Evolutionary conservation across 2,888 invertebrate genomes (phyloP), one percentile per base, ranked within the genome.

Genomic region (Nowickia ferox): DNA sequence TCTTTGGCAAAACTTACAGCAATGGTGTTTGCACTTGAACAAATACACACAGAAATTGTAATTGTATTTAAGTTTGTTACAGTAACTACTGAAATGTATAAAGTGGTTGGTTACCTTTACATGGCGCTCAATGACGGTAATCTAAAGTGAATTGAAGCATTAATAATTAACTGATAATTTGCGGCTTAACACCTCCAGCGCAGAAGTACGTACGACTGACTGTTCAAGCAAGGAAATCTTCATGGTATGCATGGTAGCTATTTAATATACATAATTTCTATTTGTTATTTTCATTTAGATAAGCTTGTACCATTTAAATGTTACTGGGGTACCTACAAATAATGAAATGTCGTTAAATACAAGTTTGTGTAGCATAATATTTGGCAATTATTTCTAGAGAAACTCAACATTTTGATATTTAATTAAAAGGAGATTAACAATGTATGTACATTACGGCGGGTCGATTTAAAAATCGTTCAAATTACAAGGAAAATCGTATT

Each of bases 141-240:
- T 84, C 76, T 84, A 72, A 84, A 84, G 80, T 84, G 80, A 76
- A 76, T 80, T 76, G 84, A 84, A 76, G 68, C 76, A 80, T 80
- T 80, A 80, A 84, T 80, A 76, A 84, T 84, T 84, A 84, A 84
- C 80, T 80, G 66, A 76, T 55, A 69, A 84, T 84, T 75, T 84
- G 84, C 75, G 76, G 84, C 71, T 71, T 80, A 84, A 84, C 84
- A 84, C 84, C 76, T 80, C 59, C 44, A 76, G 76, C 44, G 48
- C 65, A 44, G 40, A 57, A 53, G n/a, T 48, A 66, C 40, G 22
- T 48, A 66, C 40, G 53, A 44, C 17, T 51, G 53, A 44, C 17
- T 51, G 8, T 17, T 38, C 46, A 71, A 55, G 38, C 22, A 42
- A 11, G 19, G 44, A 71, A 40, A 44, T 53, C 9, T 59, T 51